These are phyloP conservation scores for Leucosticte australis DNA, from an alignment of 2,113 vertebrate genomes.

Conservation along the genomic window DNA sequence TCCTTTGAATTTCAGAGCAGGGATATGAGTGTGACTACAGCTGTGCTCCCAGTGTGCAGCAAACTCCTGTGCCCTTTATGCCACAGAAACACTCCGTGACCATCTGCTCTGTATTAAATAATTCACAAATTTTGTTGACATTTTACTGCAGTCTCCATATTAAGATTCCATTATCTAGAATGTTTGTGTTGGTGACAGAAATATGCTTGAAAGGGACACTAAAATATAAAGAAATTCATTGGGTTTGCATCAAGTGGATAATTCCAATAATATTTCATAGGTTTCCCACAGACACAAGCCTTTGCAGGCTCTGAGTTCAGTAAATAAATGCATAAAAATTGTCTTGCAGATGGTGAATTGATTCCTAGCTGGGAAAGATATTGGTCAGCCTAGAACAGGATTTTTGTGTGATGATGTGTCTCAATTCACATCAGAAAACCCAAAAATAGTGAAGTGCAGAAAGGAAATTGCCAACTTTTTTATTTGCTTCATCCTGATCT, in stretches of 20 bases:
- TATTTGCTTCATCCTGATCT: background rate
- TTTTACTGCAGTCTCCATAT: background rate
- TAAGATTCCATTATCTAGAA: background rate
- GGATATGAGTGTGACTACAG: background rate
- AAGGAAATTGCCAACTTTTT: background rate
- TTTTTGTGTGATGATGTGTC: background rate
- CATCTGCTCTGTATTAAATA: background rate
- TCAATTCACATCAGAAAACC: background rate
- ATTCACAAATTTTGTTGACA: slow-evolving; percentile 20
- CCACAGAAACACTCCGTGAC: background rate
- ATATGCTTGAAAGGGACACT: background rate
- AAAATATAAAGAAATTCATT: slow-evolving; percentile 3
- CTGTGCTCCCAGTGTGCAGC: background rate
- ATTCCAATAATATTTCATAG: slow-evolving; percentile 52
- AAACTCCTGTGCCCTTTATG: background rate
- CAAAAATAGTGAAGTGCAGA: background rate
- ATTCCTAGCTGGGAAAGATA: background rate
- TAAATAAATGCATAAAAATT: background rate
- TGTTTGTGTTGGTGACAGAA: background rate
- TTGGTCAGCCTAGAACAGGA: background rate
- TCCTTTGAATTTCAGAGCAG: slow-evolving; percentile 13
- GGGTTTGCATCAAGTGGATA: background rate
- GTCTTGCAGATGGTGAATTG: background rate
- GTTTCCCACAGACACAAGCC: background rate
- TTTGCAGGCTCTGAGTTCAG: background rate